A percentile compares a stretch with the other conserved stretches of the same genome.
phyloP scores from a whole-genome alignment of 2,113 vertebrate genomes.

The Tor tambroides region DNA sequence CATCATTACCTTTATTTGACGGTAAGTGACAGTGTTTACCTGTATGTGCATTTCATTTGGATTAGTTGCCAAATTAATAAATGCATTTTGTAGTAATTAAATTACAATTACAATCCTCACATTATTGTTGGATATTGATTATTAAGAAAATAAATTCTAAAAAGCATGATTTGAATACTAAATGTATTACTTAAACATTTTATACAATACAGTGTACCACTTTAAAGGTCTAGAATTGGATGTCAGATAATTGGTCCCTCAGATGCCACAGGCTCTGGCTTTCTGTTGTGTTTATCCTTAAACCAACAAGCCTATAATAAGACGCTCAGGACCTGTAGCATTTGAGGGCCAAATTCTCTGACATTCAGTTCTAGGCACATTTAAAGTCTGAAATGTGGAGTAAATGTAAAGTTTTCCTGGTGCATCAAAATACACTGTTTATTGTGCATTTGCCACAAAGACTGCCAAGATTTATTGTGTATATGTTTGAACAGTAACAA shows the following conservation, averaged over 20 bases:
- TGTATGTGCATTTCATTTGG: neutral
- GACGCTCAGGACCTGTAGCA: neutral
- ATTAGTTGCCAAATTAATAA: neutral
- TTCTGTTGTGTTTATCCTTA: neutral
- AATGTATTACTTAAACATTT: neutral
- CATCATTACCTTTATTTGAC: neutral
- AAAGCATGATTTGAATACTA: neutral
- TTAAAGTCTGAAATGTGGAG: neutral
- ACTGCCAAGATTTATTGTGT: no score
- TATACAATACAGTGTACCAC: no score
- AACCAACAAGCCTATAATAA: neutral
- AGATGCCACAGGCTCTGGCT: constrained; percentile 10
- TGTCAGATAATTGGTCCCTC: no score
- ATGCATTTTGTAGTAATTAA: no score
- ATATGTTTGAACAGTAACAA: no score
- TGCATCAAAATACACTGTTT: neutral
- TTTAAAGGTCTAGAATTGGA: neutral
- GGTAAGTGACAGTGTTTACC: constrained; percentile 53
- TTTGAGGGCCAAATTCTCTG: neutral
- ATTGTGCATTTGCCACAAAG: no score
- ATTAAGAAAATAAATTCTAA: no score
- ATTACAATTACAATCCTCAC: no score
- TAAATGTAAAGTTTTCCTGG: neutral
- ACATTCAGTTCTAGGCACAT: neutral
- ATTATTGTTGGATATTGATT: no score